Base-by-base conservation (phyloP, 2,113 vertebrate genomes). In the Apus apus region DNA sequence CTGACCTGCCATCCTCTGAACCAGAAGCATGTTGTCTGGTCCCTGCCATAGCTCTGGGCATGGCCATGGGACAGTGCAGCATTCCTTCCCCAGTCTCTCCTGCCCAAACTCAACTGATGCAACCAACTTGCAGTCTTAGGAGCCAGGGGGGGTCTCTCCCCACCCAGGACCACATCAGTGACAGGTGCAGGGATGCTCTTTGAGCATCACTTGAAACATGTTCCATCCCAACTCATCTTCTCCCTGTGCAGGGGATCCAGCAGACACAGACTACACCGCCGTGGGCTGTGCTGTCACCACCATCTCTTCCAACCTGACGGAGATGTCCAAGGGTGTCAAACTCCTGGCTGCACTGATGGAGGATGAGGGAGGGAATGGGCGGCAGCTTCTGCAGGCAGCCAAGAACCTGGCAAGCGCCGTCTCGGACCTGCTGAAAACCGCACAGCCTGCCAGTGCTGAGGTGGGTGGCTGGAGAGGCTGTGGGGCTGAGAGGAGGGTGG, bases 261-360 rank as follows among this genome's bases (percentile, higher is more conserved):
- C 99, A 1, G 99, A 99, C 97, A 99, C 99, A 0, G 99, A 99
- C 97, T 99, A 99, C 94, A 99, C 99, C 0, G 99, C 99, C 0
- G 99, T 99, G 94, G 99, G 99, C 96, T 99, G 99, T 0, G 99
- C 99, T 0, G 99, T 99, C 58, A 99, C 99, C 91, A 99, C 99
- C 23, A 99, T 99, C 97, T 99, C 99, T 91, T 99, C 99, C 95
- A 99, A 99, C 97, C 97, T 99, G 95, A 99, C 99, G 3, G 99
- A 99, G 98, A 99, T 99, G 99, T 99, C 99, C 22, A 99, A 99
- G 62, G 99, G 99, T 0, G 99, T 99, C 26, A 99, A 99, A 76
- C 98, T 99, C 71, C 97, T 99, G 93, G 99, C 99, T 0, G 99
- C 99, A 0, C 98, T 99, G 56, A 99, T 99, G 98, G 99, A 99